Percentiles rank a stretch among this genome's conserved stretches.
Evolutionary conservation across 1,140 invertebrate genomes (phyloP).

Genomic region (Drosophila santomea): DNA sequence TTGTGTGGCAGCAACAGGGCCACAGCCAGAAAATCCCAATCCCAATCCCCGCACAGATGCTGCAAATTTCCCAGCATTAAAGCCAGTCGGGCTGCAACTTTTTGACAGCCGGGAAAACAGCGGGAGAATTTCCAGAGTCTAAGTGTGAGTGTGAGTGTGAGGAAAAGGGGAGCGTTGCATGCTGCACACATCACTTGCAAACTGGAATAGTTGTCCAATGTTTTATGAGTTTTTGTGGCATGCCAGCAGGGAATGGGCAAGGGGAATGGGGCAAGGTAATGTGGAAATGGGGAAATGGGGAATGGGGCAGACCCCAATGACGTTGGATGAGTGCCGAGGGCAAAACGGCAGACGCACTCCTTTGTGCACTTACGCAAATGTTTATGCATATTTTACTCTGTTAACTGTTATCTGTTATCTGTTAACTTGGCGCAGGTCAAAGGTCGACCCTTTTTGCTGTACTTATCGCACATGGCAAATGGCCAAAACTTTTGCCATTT

Average conservation of each 20-base stretch:
- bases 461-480: not conserved
- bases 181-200: slow-evolving; percentile 15
- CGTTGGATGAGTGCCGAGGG: not conserved
- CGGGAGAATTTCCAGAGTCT: not conserved
- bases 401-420: slow-evolving; percentile 37
- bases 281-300: not conserved
- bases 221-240: slow-evolving; percentile 38
- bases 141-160: no score
- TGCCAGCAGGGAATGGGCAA: slow-evolving; percentile 1
- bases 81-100: slow-evolving; percentile 20
- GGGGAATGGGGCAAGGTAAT: no score
- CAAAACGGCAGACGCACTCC: not conserved
- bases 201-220: slow-evolving; percentile 31
- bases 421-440: slow-evolving; percentile 29
- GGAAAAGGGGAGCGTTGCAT: not conserved
- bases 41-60: slow-evolving; percentile 2
- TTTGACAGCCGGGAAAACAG: slow-evolving; percentile 22
- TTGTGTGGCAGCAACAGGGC: not conserved
- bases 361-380: slow-evolving; percentile 28
- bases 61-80: slow-evolving; percentile 20
- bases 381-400: slow-evolving; percentile 44
- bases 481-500: slow-evolving; percentile 13
- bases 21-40: slow-evolving; percentile 7
- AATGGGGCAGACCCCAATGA: not conserved
- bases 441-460: not conserved